Evolutionary conservation across 2,797 vertebrate species (phyloP), one percentile per base, ranked within the genome.

Genomic region (Cyclura pinguis): DNA sequence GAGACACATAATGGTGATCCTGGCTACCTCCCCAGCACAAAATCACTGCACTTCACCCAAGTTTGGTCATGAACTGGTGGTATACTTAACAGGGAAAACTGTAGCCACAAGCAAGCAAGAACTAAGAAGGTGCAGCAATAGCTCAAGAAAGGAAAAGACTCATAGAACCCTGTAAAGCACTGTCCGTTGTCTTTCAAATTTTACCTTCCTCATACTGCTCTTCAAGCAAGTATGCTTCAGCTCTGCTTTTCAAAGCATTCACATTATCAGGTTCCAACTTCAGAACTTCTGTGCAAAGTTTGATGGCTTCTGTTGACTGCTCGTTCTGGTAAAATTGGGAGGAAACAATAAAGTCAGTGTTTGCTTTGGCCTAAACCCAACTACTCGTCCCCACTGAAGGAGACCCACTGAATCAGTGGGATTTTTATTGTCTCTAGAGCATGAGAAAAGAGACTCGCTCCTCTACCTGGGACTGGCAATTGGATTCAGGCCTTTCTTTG

Each of bases 131-230:
- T 76, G 35, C n/a, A 38, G 16, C 20, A 20, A 38, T 20, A 18
- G 67, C 18, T 72, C 27, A n/a, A 72, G 20, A 38, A 76, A 42
- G 35, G 35, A 76, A 24, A 20, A 76, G 74, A 42, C 74, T 38
- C 35, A 77, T 42, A 47, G 38, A 77, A 42, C 6, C 74, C 7
- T 74, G 73, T 38, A 35, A 29, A 29, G 27, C 72, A 5, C 38
- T 1, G 20, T 20, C 13, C 4, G 1, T 7, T 72, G 20, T 35
- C 90, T 88, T 91, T 67, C 90, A 93, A 86, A 52, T 7, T 2
- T 91, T 97, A 99, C 99, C 99, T 98, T 99, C 98, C 85, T 99
- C 98, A 72, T 99, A 99, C 94, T 98, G 97, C 69, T 99, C 99
- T 42, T 99, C 98, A 90, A 98, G 97, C 90, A 99, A 85, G 83